These are phyloP conservation scores for Agonopterix subpropinquella DNA, from an alignment of 2,888 invertebrate genomes.

Conservation along the genomic window DNA sequence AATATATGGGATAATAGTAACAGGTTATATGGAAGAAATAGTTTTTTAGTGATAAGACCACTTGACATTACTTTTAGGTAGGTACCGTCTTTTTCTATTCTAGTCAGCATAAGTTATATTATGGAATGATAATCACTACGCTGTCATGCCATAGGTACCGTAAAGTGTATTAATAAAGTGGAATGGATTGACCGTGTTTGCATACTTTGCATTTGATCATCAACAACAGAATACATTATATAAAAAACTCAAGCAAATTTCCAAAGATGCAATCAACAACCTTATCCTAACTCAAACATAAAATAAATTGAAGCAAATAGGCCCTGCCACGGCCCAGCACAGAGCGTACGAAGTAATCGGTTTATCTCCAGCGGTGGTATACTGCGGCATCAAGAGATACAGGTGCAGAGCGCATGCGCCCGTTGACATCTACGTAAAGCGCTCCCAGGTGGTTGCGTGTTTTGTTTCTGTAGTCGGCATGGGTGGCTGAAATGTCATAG, in stretches of 20 bases:
- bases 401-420: conserved; percentile 6
- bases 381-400: conserved; percentile 1
- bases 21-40: no score
- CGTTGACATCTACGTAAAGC: conserved; percentile 8
- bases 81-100: no score
- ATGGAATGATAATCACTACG: no score
- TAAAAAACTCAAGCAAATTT: background rate
- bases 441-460: conserved; percentile 7
- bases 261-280: background rate
- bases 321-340: background rate
- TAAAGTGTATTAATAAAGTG: no score
- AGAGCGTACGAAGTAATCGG: conserved; percentile 2
- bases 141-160: no score
- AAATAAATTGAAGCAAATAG: conserved; percentile 5
- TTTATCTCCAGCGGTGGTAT: conserved; percentile 3
- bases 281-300: background rate
- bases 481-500: background rate
- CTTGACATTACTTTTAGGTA: no score
- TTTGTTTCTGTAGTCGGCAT: background rate
- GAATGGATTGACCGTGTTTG: no score
- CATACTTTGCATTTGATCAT: no score
- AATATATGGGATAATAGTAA: no score
- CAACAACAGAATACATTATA: no score
- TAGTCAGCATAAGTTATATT: no score
- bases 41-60: no score